phyloP scores from a whole-genome alignment of 2,888 invertebrate species.

The Spilosoma lubricipeda region DNA sequence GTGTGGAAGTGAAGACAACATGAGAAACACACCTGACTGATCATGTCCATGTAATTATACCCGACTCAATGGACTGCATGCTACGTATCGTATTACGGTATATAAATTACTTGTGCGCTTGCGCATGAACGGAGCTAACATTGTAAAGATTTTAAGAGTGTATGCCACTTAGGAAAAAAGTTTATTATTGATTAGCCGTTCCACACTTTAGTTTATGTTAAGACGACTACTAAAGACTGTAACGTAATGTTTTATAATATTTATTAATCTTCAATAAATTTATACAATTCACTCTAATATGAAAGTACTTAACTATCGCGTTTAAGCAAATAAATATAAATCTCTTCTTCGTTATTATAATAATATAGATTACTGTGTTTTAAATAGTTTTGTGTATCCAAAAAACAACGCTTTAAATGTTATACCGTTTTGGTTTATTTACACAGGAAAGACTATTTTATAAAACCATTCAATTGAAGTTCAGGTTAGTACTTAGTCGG shows the following conservation, averaged over 20 bases:
- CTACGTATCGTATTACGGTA: slow-evolving; percentile 9
- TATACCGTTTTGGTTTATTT: too few relatives aligned
- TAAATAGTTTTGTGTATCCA: too few relatives aligned
- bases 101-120: slow-evolving; percentile 15
- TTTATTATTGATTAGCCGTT: too few relatives aligned
- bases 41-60: slow-evolving; percentile 40
- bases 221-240: neutral
- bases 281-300: neutral
- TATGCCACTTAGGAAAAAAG: neutral
- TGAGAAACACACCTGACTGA: slow-evolving; percentile 22
- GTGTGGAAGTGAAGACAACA: neutral
- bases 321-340: neutral
- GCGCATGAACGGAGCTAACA: slow-evolving; percentile 10
- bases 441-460: too few relatives aligned
- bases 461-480: neutral
- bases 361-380: too few relatives aligned
- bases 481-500: neutral
- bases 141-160: neutral
- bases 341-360: too few relatives aligned
- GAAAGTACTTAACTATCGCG: neutral
- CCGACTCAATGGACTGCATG: slow-evolving; percentile 11
- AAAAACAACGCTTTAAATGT: too few relatives aligned
- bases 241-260: neutral
- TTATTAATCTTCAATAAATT: too few relatives aligned
- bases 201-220: too few relatives aligned